Evolutionary conservation across 1,140 invertebrate genomes (phyloP), one percentile per base, ranked within the genome.

Genomic region (Amphibalanus amphitrite): DNA sequence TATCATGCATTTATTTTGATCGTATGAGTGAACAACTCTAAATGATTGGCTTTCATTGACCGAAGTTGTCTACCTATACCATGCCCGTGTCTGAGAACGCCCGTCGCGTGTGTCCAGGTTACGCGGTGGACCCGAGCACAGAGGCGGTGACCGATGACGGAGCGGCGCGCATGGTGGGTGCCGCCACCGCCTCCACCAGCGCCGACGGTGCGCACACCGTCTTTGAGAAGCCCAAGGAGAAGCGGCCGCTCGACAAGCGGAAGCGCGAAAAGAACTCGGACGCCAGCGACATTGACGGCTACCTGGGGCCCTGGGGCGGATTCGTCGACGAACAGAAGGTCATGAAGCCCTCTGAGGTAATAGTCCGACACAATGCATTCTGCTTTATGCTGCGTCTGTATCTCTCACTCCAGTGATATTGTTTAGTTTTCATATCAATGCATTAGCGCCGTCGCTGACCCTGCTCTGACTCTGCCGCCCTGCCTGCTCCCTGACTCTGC

Each of bases 281-380:
- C 81, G 87, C 97, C 0, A 82, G 85, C 38, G 97, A 99, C 83
- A 86, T 99, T 72, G 92, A 92, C 72, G 95, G 95, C 13, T 98
- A 96, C 80, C 81, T 95, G 3, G 97, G 97, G 0, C 97, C 97
- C 0, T 99, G 97, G 97, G 96, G 92, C 71, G 90, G 90, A 71
- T 99, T 87, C 83, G 84, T 88, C 25, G 93, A 97, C 82, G 96
- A 99, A 83, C 84, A 89, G 77, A 87, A 87, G 72, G 84, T 96
- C 17, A 86, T 90, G 72, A 92, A 90, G 79, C 96, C 97, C 17
- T 87, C 87, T 70, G 91, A 93, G 47, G 47, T 59, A 23, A 15
- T 4, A 38, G 33, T 38, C 33, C 33, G 72, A 84, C 82, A 76
- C 15, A 69, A 33, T n/a, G n/a, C n/a, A n/a, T n/a, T n/a, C n/a